Percentiles rank a stretch among this genome's conserved stretches.
Evolutionary conservation across 2,797 vertebrate species (phyloP).

Genomic region (Myotis findleyi): DNA sequence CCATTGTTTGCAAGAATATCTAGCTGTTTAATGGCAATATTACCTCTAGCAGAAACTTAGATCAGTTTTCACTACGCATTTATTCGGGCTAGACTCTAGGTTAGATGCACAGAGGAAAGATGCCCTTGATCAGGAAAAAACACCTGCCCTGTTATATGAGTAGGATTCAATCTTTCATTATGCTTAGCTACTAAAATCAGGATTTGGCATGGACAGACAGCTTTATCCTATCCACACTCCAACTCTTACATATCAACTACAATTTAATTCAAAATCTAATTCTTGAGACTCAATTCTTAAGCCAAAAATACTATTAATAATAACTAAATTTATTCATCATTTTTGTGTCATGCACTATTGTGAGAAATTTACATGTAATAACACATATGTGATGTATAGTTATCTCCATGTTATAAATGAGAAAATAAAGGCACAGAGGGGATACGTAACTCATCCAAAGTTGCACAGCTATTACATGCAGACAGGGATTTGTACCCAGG

Average conservation of each 20-base stretch:
- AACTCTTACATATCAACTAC: not conserved
- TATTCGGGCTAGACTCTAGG: not conserved
- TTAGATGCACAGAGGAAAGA: not conserved
- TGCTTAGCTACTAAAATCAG: not conserved
- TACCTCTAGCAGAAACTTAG: not conserved
- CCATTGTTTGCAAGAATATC: not conserved
- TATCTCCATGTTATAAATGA: not conserved
- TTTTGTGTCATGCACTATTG: not conserved
- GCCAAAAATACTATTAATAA: not conserved
- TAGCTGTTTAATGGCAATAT: not conserved
- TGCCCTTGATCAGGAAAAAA: not conserved
- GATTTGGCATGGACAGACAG: not conserved
- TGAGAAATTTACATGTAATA: not conserved
- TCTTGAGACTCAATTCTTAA: not conserved
- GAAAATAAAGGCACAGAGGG: not conserved
- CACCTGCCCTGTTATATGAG: not conserved
- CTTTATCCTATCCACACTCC: not conserved
- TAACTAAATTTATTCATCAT: not conserved
- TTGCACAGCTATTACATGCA: not conserved
- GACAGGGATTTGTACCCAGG: not conserved
- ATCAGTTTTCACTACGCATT: not conserved
- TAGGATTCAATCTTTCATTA: not conserved
- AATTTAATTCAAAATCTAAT: slow-evolving; percentile 2
- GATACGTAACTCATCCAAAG: not conserved
- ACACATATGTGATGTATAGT: not conserved